Base-by-base conservation (phyloP, 2,888 invertebrate species). In the Rhagonycha fulva region DNA sequence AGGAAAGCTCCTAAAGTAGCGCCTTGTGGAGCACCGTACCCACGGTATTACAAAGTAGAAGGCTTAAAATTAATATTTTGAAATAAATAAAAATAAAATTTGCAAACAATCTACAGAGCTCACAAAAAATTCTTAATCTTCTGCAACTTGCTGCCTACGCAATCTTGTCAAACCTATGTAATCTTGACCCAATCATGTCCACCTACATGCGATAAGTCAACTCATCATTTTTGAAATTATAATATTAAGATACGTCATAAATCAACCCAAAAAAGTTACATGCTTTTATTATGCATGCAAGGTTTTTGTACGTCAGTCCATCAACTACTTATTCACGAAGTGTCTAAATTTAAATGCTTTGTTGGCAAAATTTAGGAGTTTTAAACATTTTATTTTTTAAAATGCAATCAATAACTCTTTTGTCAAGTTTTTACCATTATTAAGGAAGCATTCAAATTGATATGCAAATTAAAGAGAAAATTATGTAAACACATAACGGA, bases 171-270 rank as follows among this genome's bases (percentile, higher is more conserved):
- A 63, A 76, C 67, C 70, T 74, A 71, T 76, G 73, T 70, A 76
- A 76, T 74, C 73, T 76, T 76, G 76, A 76, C 76, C 76, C 62
- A 76, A 76, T 76, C 76, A 74, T 68, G 76, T 76, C 74, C 76
- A 63, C 76, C 76, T 47, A 74, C 76, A 69, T 62, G 67, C 70
- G 63, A 70, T 70, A 74, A 73, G 74, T 67, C 70, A 70, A 70
- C 71, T 63, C 71, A 68, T 76, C 76, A 74, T 74, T 76, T 74
- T 74, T 23, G 47, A 76, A 76, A 76, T 76, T 76, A 71, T 74
- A 73, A 74, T 76, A 76, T 74, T 73, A 69, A 71, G 73, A 74
- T 71, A 71, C 66, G 71, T 62, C 73, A 74, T 76, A 76, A 76
- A 76, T 76, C 76, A 76, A 68, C 70, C 70, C 32, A 72, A 76